Percentiles rank a stretch among this genome's conserved stretches.
These are phyloP conservation scores for Hyposoter dolosus DNA, from an alignment of 2,888 invertebrate species.

Conservation along the genomic window DNA sequence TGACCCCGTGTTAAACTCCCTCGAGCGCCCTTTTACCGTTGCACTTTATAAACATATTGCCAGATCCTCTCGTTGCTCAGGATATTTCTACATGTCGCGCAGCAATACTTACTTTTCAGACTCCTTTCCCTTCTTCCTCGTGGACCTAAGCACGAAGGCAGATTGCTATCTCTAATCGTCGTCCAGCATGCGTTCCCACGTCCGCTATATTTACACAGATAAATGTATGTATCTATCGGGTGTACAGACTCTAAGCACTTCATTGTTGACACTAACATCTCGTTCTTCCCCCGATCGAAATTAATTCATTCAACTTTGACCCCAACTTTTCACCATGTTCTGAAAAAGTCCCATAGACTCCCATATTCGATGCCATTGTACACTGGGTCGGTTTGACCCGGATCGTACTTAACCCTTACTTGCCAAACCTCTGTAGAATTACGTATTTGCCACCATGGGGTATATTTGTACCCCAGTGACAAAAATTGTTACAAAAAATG, in stretches of 20 bases:
- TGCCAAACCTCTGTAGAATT: too few relatives aligned
- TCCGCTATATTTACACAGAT: conserved; percentile 40
- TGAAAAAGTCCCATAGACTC: too few relatives aligned
- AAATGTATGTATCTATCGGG: conserved; percentile 6
- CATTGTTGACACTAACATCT: background rate
- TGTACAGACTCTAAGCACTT: background rate
- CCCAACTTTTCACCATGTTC: background rate
- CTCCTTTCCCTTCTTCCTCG: conserved; percentile 51
- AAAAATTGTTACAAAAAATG: too few relatives aligned
- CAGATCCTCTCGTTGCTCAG: conserved; percentile 33
- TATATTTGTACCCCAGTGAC: too few relatives aligned
- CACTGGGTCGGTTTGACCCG: too few relatives aligned
- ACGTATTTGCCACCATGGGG: too few relatives aligned
- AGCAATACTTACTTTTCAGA: background rate
- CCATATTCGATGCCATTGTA: too few relatives aligned
- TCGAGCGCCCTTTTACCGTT: conserved; percentile 61
- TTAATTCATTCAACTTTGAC: background rate
- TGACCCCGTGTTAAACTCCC: background rate
- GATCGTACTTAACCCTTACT: too few relatives aligned
- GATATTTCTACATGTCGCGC: conserved; percentile 14
- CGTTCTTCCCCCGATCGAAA: background rate
- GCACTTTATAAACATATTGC: too few relatives aligned
- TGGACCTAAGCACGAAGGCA: conserved; percentile 33
- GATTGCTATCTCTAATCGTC: conserved; percentile 68
- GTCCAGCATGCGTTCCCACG: conserved; percentile 66